Conservation (phyloP, 2,113 vertebrate species). For the Mesembrinibis cayennensis region DNA sequence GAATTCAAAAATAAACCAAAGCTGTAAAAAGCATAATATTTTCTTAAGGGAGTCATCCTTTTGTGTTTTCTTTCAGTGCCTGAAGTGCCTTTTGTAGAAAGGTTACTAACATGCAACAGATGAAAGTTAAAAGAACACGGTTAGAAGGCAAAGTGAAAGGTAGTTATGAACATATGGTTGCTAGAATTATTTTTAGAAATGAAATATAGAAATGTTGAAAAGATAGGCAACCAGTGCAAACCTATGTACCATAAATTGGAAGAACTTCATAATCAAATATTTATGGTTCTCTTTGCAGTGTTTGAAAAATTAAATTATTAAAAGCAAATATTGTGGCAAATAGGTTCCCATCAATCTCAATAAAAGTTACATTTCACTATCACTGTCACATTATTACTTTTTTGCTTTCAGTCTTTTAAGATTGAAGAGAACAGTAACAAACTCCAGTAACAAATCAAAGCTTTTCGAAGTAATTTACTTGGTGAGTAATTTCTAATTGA, state of each 20-base stretch:
- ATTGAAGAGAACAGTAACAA: constrained; percentile 71
- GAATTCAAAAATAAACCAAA: constrained; percentile 1
- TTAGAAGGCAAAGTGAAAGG: constrained; percentile 40
- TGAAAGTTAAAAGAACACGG: constrained; percentile 26
- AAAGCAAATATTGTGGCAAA: constrained; percentile 84
- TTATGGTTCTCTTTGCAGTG: constrained; percentile 68
- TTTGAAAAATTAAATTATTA: constrained; percentile 85
- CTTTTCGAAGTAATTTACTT: constrained; percentile 76
- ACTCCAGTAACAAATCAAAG: constrained; percentile 75
- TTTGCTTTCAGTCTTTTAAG: constrained; percentile 72
- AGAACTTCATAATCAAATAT: constrained; percentile 77
- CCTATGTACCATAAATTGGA: constrained; percentile 53
- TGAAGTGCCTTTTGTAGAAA: neutral
- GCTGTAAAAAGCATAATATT: constrained; percentile 7
- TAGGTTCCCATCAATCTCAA: constrained; percentile 79
- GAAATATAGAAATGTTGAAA: constrained; percentile 5
- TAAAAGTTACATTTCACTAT: constrained; percentile 77
- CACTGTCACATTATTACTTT: constrained; percentile 75
- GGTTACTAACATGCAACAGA: constrained; percentile 3
- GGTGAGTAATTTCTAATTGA: constrained; percentile 86
- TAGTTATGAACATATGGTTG: neutral
- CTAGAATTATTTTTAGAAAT: constrained; percentile 33
- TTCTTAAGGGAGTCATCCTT: constrained; percentile 38
- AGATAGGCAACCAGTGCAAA: constrained; percentile 42
- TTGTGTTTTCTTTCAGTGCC: constrained; percentile 4